Conservation (phyloP, 2,797 vertebrate species). For the Xenops minutus region DNA sequence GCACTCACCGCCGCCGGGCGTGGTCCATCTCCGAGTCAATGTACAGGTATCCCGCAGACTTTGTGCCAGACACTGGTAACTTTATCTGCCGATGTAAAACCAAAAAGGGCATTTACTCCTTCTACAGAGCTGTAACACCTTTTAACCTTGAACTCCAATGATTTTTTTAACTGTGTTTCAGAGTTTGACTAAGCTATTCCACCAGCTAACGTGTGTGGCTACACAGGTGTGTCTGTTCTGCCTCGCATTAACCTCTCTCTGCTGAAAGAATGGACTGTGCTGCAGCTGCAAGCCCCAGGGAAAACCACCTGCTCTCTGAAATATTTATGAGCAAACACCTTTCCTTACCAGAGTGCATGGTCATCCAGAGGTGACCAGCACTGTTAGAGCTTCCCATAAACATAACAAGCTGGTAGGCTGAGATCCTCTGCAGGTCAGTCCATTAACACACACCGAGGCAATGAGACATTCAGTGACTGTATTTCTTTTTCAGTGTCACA, state of each 20-base stretch:
- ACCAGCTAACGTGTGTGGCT: background rate
- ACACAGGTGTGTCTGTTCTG: background rate
- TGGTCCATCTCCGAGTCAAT: constrained; percentile 75
- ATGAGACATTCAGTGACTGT: background rate
- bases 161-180: background rate
- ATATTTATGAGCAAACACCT: constrained; percentile 25
- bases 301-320: background rate
- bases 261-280: background rate
- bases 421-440: background rate
- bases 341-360: background rate
- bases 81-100: constrained; percentile 77
- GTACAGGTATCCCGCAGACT: constrained; percentile 77
- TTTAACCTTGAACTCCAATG: background rate
- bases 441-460: background rate
- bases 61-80: constrained; percentile 85
- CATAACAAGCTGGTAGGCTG: background rate
- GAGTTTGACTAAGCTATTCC: background rate
- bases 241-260: background rate
- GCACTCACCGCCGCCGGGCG: constrained; percentile 67
- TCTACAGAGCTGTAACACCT: background rate
- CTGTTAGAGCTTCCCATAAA: background rate
- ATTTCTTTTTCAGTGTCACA: background rate
- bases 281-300: constrained; percentile 5
- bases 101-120: background rate
- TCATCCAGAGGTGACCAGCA: background rate